Evolutionary conservation across 2,888 invertebrate species (phyloP), one percentile per base, ranked within the genome.

Genomic region (Tanypteryx hageni): DNA sequence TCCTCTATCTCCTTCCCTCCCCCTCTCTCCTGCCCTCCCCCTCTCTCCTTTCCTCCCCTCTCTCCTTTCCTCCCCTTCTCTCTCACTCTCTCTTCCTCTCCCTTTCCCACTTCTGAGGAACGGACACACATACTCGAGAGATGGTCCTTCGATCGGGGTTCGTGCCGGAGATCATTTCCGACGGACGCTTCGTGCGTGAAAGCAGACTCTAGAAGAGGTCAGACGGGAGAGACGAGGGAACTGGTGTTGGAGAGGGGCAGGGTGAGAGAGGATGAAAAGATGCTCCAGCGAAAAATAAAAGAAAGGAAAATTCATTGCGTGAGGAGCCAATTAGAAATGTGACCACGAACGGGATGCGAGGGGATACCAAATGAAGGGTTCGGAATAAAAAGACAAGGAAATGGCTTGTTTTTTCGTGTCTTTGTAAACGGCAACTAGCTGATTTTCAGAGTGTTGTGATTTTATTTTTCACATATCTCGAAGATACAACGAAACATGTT

Each of bases 121-220:
- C 68, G 68, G 68, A 68, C n/a, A 22, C n/a, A 22, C 68, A n/a
- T 68, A 68, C 68, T 68, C 18, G 9, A n/a, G 68, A 68, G 68
- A 68, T 76, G 76, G 76, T 27, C 76, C 76, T 27, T 76, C 27
- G 22, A 68, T 68, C n/a, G 9, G 22, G 64, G 18, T 68, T 22
- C n/a, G 18, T 18, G n/a, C 22, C n/a, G 68, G 10, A 27, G 27
- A 27, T 27, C 11, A 7, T 27, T 76, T 76, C 76, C 76, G 22
- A 13, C 76, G 76, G 76, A 76, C 76, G 11, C 76, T 76, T 11
- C 76, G 76, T 76, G 76, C 76, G 76, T 76, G 76, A 76, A 76
- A 68, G 22, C 68, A 68, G 68, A 16, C n/a, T 10, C 18, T 0
- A 64, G 64, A 44, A 44, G 5, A 44, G 44, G 44, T 44, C 44